phyloP scores from a whole-genome alignment of 2,888 invertebrate genomes.

The Adelognathus sp. region DNA sequence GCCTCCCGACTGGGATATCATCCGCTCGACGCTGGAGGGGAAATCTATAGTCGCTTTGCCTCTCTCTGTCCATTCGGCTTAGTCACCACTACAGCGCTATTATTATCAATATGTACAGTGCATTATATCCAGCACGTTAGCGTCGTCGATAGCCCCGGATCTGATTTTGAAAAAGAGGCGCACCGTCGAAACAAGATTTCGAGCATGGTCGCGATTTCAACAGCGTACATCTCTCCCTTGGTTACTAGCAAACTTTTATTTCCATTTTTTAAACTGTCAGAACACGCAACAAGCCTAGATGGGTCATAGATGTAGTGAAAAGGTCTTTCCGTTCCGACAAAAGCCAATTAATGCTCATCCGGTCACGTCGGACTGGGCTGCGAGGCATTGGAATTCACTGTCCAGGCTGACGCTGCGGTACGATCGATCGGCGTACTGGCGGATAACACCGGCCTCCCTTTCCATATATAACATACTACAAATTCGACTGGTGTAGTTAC shows the following conservation, averaged over 20 bases:
- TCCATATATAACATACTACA: not conserved
- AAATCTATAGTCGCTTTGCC: not conserved
- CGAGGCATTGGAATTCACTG: constrained; percentile 24
- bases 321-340: constrained; percentile 6
- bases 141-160: no score
- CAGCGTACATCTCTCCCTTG: no score
- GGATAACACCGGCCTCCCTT: not conserved
- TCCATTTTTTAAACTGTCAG: constrained; percentile 7
- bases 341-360: constrained; percentile 47
- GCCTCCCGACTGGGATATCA: constrained; percentile 9
- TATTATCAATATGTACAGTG: not conserved
- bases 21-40: not conserved
- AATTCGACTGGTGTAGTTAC: constrained; percentile 27
- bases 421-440: constrained; percentile 16
- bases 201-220: no score
- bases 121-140: not conserved
- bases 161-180: no score
- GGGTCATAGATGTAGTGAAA: not conserved
- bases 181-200: not conserved
- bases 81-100: not conserved
- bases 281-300: constrained; percentile 34
- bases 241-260: not conserved
- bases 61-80: not conserved
- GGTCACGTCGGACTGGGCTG: constrained; percentile 29
- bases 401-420: constrained; percentile 1